These are phyloP conservation scores for Erebia aethiops DNA, from an alignment of 2,888 invertebrate genomes.

Conservation along the genomic window DNA sequence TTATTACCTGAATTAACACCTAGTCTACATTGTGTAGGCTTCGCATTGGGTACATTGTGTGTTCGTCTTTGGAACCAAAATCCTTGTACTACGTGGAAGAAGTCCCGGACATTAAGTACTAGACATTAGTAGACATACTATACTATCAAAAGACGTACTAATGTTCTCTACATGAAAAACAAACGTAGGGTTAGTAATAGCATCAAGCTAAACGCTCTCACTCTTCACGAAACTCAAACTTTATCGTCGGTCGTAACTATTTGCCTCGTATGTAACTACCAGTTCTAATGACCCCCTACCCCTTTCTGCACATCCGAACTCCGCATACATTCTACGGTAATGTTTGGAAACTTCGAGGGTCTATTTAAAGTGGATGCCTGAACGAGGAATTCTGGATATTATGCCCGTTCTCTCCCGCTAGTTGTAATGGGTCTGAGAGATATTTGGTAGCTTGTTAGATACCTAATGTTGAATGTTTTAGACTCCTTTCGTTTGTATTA, in stretches of 20 bases:
- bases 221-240: slow-evolving; percentile 76
- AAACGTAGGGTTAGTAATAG: slow-evolving; percentile 68
- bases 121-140: too few relatives aligned
- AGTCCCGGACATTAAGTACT: too few relatives aligned
- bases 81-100: too few relatives aligned
- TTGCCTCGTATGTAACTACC: slow-evolving; percentile 60
- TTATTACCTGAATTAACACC: too few relatives aligned
- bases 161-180: slow-evolving; percentile 67
- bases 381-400: slow-evolving; percentile 74
- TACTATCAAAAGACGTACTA: too few relatives aligned
- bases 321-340: slow-evolving; percentile 36
- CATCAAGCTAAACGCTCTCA: slow-evolving; percentile 77
- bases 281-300: slow-evolving; percentile 51
- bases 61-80: too few relatives aligned
- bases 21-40: too few relatives aligned
- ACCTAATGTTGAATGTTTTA: slow-evolving; percentile 39
- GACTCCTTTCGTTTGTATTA: slow-evolving; percentile 27
- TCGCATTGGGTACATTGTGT: too few relatives aligned
- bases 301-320: slow-evolving; percentile 43
- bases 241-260: slow-evolving; percentile 78
- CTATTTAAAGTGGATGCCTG: slow-evolving; percentile 53
- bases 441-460: slow-evolving; percentile 57
- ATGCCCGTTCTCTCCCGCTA: slow-evolving; percentile 74
- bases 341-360: slow-evolving; percentile 40
- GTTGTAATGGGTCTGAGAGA: slow-evolving; percentile 65